These are phyloP conservation scores for Eulimnadia texana DNA, from an alignment of 1,140 invertebrate species.

Conservation along the genomic window DNA sequence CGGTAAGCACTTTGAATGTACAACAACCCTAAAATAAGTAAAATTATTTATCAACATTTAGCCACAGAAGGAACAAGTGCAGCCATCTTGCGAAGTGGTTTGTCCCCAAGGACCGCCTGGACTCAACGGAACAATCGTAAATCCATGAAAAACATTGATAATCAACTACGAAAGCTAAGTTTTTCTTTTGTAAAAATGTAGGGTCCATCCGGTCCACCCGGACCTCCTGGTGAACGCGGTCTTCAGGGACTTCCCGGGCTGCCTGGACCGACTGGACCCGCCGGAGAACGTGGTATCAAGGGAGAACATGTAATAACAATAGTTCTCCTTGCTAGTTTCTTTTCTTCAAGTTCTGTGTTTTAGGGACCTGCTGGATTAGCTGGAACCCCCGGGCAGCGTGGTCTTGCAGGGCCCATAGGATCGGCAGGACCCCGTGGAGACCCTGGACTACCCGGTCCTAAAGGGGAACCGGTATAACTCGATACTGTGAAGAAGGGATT, in stretches of 20 bases:
- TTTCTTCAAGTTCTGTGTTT: slow-evolving; percentile 8
- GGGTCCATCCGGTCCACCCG: slow-evolving; percentile 23
- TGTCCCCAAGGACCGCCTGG: slow-evolving; percentile 45
- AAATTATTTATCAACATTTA: neutral
- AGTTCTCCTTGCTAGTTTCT: neutral
- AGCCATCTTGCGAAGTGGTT: slow-evolving; percentile 28
- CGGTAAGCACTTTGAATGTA: slow-evolving; percentile 29
- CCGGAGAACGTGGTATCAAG: slow-evolving; percentile 22
- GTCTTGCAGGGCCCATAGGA: slow-evolving; percentile 23
- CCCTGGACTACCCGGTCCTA: neutral
- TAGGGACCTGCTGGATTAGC: slow-evolving; percentile 22
- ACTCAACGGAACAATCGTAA: slow-evolving; percentile 40
- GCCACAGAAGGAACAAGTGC: slow-evolving; percentile 13
- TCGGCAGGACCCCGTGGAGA: slow-evolving; percentile 1
- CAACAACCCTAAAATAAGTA: neutral
- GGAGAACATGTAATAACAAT: slow-evolving; percentile 13
- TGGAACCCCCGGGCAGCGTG: slow-evolving; percentile 31
- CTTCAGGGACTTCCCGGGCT: slow-evolving; percentile 25
- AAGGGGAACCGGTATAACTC: slow-evolving; percentile 4
- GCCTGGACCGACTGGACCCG: slow-evolving; percentile 20
- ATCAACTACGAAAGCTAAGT: neutral
- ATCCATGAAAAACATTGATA: slow-evolving; percentile 3
- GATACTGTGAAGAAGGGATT: no score
- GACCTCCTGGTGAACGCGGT: slow-evolving; percentile 27
- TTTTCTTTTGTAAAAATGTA: neutral